Evolutionary conservation across 2,113 vertebrate genomes (phyloP), one percentile per base, ranked within the genome.

Genomic region (Atractosteus spatula): DNA sequence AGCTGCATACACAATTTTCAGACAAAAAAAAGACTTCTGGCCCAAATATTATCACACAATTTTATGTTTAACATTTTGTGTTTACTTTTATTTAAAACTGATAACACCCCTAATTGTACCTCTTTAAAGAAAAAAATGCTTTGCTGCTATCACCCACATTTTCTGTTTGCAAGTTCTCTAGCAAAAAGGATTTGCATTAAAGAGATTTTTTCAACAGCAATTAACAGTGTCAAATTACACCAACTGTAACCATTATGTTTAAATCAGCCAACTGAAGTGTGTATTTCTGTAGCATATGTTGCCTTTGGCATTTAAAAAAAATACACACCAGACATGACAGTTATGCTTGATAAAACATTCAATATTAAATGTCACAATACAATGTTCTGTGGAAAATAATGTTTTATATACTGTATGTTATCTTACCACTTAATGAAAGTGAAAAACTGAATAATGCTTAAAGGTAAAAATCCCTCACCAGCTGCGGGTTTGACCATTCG

Each of bases 191-290:
- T 63, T 63, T 63, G 62, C n/a, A 63, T 63, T 63, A 29, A 63
- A 10, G 62, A 29, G 62, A 16, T 17, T 63, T 63, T 51, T 63
- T 63, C n/a, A 10, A 63, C 62, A 7, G n/a, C 62, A 4, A 63
- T 63, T 16, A 63, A 63, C 29, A 63, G n/a, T 63, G 62, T 63
- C 62, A 63, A 63, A 63, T 63, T 63, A 63, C 62, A 63, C 62
- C 62, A 63, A 29, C 62, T 63, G 62, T 63, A 63, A 29, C 62
- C 16, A 63, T 63, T 63, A 63, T 63, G 62, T 29, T 63, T 29
- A 8, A 63, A 63, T 63, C 62, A 17, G 62, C 62, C 62, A 63
- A 63, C n/a, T 29, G 8, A 63, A 63, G 62, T 29, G 17, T 63
- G 62, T 16, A 63, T 17, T 63, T 8, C 62, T 63, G 62, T 63